Evolutionary conservation across 2,113 vertebrate genomes (phyloP), one percentile per base, ranked within the genome.

Genomic region (Amphiprion percula): DNA sequence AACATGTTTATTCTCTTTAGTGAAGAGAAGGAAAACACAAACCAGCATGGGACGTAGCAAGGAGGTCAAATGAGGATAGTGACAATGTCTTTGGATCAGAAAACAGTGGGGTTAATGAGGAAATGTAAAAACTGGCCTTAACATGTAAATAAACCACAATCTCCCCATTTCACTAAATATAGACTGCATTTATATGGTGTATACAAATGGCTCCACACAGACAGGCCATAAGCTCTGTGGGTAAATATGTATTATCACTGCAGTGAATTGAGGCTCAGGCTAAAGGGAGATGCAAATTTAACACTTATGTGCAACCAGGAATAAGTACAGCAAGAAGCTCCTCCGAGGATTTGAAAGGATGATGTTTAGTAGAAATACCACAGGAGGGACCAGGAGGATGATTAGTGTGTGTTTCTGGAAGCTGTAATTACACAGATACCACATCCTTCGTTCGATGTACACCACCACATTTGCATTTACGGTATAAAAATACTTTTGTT

Each of bases 261-360:
- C 90, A 97, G 56, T 62, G 66, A 69, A 30, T 17, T 93, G 50
- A 94, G 93, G 76, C 93, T 95, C 96, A 94, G 96, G 94, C 26
- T 96, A 94, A 90, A 72, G 67, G 70, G 70, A 94, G 64, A 82
- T 24, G 30, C 30, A 19, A 50, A 47, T 52, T 23, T 4, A 61
- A 15, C 30, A 15, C 46, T 23, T 52, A 23, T 64, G 10, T 58
- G 50, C 39, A 73, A 58, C 46, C 56, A 64, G 37, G 55, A 80
- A 41, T 50, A 60, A 67, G 71, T 67, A 41, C 0, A 84, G 56
- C 23, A 14, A 44, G 41, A 16, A 83, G 19, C 63, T 33, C 6
- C n/a, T 55, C 19, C 17, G 37, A 56, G 55, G 19, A 74, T 55
- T 71, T 44, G 17, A 63, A 30, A 56, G 2, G 12, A 44, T n/a